Base-by-base conservation (phyloP, 2,888 invertebrate genomes). In the Drosophila hamatofila region DNA sequence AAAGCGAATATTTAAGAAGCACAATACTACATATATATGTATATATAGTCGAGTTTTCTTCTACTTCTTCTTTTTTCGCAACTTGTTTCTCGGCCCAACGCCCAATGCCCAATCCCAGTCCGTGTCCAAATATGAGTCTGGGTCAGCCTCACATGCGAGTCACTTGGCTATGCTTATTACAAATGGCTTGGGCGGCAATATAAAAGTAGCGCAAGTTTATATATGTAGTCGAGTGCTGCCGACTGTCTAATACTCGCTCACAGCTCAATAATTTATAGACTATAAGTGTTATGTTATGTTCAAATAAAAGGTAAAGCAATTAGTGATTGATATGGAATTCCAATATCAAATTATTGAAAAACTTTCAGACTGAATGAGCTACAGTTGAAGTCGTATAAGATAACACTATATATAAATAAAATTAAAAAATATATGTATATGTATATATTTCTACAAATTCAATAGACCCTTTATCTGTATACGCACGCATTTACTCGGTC, bases 81-180 rank as follows among this genome's bases (percentile, higher is more conserved):
- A 51, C 51, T 52, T 18, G 21, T 21, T 33, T 39, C 56, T 44
- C 42, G 14, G 11, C 27, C 30, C 41, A 25, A 16, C 3, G 12
- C 35, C 14, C 11, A 1, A 5, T 1, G 27, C 12, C 51, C 6
- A n/a, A 2, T 14, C 56, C 30, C 21, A 14, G 35, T 41, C 42
- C 35, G 16, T 23, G 56, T 48, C 61, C 52, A 56, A 33, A 54
- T 57, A n/a, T 27, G 37, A 30, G 51, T 48, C 65, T 35, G 62
- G 64, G 71, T 51, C 73, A 65, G 71, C 55, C 59, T 41, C 70
- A 60, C 55, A 75, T 72, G 67, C 63, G 68, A 33, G 48, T 37
- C 65, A 46, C 64, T 68, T 71, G 78, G 73, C 74, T 65, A 74
- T 75, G 80, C 73, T 75, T 75, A 80, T 80, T 88, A 74, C 72